Conservation (phyloP, 2,797 vertebrate genomes). For the Cygnus olor region DNA sequence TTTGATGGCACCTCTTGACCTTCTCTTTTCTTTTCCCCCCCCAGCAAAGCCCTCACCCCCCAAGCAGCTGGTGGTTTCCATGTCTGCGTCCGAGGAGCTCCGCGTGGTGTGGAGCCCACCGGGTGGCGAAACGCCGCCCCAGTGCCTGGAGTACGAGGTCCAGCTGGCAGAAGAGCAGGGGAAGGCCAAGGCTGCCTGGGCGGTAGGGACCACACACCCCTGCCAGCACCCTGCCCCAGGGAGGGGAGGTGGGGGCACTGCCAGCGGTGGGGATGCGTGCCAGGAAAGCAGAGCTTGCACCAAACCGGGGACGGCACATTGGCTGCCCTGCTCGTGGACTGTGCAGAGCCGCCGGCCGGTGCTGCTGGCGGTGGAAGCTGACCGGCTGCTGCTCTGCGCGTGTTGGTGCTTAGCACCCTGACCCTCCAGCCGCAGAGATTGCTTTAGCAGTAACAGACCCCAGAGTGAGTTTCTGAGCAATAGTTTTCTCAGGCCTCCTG, state of each 20-base stretch:
- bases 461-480: fast-evolving
- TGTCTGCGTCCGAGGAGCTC: conserved; percentile 34
- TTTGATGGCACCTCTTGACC: background rate
- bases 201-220: conserved; percentile 46
- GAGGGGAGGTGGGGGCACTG: background rate
- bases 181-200: conserved; percentile 32
- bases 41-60: conserved; percentile 76
- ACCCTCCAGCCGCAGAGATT: background rate
- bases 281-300: fast-evolving
- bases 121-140: conserved; percentile 20
- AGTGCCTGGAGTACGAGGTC: conserved; percentile 79
- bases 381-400: fast-evolving
- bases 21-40: background rate
- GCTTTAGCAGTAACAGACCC: background rate
- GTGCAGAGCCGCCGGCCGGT: fast-evolving
- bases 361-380: fast-evolving
- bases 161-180: conserved; percentile 29
- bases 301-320: fast-evolving
- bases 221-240: fast-evolving
- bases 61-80: conserved; percentile 52
- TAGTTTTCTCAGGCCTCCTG: background rate
- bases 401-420: background rate
- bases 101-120: conserved; percentile 66
- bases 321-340: fast-evolving
- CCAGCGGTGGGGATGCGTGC: fast-evolving